Evolutionary conservation across 2,797 vertebrate species (phyloP).

Genomic region (Rousettus madagascariensis): DNA sequence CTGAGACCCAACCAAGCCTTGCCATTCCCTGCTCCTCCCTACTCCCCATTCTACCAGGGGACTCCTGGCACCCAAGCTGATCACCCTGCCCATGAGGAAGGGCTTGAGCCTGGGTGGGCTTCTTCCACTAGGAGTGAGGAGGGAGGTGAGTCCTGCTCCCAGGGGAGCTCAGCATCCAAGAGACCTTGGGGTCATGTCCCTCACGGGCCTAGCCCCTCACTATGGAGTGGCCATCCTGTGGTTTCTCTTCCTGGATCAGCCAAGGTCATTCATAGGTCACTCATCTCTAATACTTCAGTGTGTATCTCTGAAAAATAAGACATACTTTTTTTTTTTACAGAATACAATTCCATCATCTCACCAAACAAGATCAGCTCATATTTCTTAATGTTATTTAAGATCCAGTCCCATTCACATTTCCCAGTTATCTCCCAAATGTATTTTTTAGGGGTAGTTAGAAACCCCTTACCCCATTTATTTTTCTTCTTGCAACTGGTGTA

Average conservation of each 20-base stretch:
- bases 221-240: not conserved
- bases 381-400: constrained; percentile 28
- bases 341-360: not conserved
- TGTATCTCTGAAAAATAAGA: constrained; percentile 35
- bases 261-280: not conserved
- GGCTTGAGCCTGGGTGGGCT: not conserved
- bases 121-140: not conserved
- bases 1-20: not conserved
- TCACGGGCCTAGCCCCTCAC: not conserved
- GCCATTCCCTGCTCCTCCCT: not conserved
- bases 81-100: not conserved
- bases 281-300: not conserved
- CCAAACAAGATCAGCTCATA: not conserved
- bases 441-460: constrained; percentile 14
- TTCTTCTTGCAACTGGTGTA: not conserved
- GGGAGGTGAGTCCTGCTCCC: not conserved
- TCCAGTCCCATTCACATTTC: not conserved
- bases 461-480: not conserved
- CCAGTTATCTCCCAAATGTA: not conserved
- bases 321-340: not conserved
- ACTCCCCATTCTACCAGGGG: not conserved
- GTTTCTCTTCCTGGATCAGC: constrained; percentile 28
- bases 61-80: not conserved
- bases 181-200: not conserved
- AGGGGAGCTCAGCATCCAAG: not conserved